Evolutionary conservation across 2,113 vertebrate genomes (phyloP), one percentile per base, ranked within the genome.

Genomic region (Seriola rivoliana): DNA sequence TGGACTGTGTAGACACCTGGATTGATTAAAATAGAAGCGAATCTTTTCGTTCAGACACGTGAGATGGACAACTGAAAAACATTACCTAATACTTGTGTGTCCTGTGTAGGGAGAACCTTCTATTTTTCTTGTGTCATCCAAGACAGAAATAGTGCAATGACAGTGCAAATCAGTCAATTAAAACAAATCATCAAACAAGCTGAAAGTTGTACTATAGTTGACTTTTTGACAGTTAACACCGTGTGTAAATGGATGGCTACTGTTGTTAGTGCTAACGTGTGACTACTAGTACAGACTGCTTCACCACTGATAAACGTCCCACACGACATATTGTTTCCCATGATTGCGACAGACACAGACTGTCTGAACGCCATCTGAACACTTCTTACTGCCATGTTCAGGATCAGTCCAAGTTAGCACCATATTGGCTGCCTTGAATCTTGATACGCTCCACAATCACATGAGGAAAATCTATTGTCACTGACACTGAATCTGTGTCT

Each of bases 401-500:
- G 38, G 65, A 85, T 83, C 88, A 77, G 57, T 84, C 86, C 75
- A 67, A 84, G 74, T 75, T 77, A 71, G 72, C 76, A 71, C 29
- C 81, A 84, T 83, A 89, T 82, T 81, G 88, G 89, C 86, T 78
- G 65, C 66, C 57, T 72, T 54, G 64, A 78, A 78, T 88, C 74
- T 57, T 82, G 75, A 88, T 81, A 84, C 73, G 58, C 79, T 88
- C 66, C 21, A 78, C 64, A 9, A 38, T 64, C 44, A 87, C 81
- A 63, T 74, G 85, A 85, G 81, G 81, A 85, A 88, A 85, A 77
- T 57, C 66, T 63, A 83, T 68, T 82, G 78, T 69, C 67, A 50
- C 52, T 63, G 81, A 80, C 46, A 69, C 29, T 64, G 12, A 85
- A 72, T 80, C 62, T 64, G 75, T 25, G 17, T 44, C 16, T 81